Base-by-base conservation (phyloP, 2,113 vertebrate species). In the Pitta sordida region DNA sequence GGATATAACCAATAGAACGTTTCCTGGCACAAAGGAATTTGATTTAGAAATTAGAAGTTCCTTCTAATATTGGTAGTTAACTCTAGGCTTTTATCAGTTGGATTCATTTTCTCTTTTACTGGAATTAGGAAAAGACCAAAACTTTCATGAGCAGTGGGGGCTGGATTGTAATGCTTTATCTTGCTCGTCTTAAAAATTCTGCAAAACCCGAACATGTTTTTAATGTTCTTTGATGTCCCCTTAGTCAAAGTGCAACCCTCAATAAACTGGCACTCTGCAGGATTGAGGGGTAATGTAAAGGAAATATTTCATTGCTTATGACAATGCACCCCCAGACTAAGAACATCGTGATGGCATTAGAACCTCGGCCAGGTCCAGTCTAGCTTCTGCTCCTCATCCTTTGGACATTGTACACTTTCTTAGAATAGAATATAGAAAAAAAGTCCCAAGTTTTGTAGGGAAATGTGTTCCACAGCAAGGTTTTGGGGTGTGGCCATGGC, bases 171-270 rank as follows among this genome's bases (percentile, higher is more conserved):
- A 78, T 74, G 39, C 46, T 62, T 74, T 39, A 30, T 70, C 48
- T 85, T 36, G 37, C 70, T 82, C 81, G 64, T 67, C 37, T 91
- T 65, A 52, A 91, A 86, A 90, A 60, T 62, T 87, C n/a, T 94
- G 52, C n/a, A 69, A 88, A 88, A 44, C 44, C 56, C 67, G 83
- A 90, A 82, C 90, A 75, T 24, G 69, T 84, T 87, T 88, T 74
- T 52, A 75, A 58, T 0, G 1, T 70, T 87, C 6, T 65, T 9
- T 52, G 56, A 56, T 62, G 46, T 39, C 6, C 53, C 51, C n/a
- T 76, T 64, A 84, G 82, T 78, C 82, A 90, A 85, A 92, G 77
- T 21, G 41, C 39, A 73, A 59, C 34, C 41, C 51, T 78, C n/a
- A 13, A 41, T 74, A 56, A 69, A 53, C 30, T 15, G 71, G 14